Evolutionary conservation across 2,113 vertebrate genomes (phyloP), one percentile per base, ranked within the genome.

Genomic region (Tetraodon nigroviridis): DNA sequence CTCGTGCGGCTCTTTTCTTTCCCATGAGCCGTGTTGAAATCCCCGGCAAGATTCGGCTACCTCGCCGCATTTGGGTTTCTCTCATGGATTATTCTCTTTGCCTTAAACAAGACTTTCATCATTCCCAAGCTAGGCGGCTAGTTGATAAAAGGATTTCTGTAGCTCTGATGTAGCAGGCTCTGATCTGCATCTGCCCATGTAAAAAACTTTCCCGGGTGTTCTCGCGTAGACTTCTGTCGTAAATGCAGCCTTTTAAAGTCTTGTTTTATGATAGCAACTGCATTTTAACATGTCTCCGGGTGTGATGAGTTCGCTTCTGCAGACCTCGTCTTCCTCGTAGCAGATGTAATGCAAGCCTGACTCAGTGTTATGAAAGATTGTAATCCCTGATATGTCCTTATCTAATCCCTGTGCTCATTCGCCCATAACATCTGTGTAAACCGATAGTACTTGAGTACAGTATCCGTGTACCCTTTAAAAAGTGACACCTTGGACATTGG

Each of bases 11-110:
- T 66, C 58, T 69, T 85, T 55, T 67, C 71, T 81, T 80, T 6
- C 83, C 82, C 61, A 81, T 77, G 74, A 76, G 71, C 44, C 15
- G 32, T 61, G 64, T 71, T 80, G 69, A 75, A 75, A 81, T 73
- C 64, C 62, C 67, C 47, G 17, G 27, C 41, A 64, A 48, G n/a
- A 16, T 46, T 17, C 73, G 76, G 76, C 67, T 5, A 12, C 20
- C 18, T 8, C 48, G 17, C 3, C 18, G 45, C 45, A 4, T 46
- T n/a, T n/a, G n/a, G 16, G 16, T 6, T 46, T 46, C n/a, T 48
- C 17, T 48, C 32, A 55, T 44, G 41, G 6, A 40, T 47, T 46
- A 51, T 61, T 59, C 4, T 45, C 24, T 27, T 27, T 27, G 24
- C 24, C 7, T 27, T 27, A 27, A 27, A 5, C 24, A 27, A 10